Evolutionary conservation across 2,888 invertebrate genomes (phyloP).

Genomic region (Oscheius sp.): DNA sequence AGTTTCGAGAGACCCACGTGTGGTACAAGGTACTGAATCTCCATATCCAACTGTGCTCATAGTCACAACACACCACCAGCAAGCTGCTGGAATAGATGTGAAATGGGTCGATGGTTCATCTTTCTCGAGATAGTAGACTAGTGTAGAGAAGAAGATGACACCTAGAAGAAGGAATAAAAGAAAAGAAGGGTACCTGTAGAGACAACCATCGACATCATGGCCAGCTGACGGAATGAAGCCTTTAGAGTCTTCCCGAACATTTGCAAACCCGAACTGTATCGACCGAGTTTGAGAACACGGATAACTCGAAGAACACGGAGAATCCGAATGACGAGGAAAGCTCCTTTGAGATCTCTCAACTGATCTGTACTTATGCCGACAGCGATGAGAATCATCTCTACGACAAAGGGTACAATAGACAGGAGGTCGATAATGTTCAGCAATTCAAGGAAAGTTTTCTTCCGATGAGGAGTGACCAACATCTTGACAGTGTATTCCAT

Average conservation of each 20-base stretch:
- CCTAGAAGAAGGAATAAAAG: conserved; percentile 37
- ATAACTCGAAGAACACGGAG: conserved; percentile 65
- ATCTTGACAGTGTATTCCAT: conserved; percentile 58
- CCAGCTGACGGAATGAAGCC: conserved; percentile 60
- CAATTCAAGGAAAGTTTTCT: conserved; percentile 54
- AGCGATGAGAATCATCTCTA: conserved; percentile 58
- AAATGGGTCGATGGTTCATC: conserved; percentile 63
- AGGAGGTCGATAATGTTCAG: conserved; percentile 66
- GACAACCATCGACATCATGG: conserved; percentile 69
- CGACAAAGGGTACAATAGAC: conserved; percentile 64
- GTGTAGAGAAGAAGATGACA: conserved; percentile 66
- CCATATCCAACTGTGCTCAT: conserved; percentile 62
- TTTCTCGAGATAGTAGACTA: conserved; percentile 67
- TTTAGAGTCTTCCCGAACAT: conserved; percentile 68
- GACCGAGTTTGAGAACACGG: conserved; percentile 65
- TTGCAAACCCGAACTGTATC: conserved; percentile 65
- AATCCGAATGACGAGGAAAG: conserved; percentile 65
- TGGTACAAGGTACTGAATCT: conserved; percentile 60
- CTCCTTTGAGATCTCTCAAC: conserved; percentile 64
- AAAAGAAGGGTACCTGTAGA: conserved; percentile 50
- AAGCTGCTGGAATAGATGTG: conserved; percentile 64
- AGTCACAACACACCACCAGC: conserved; percentile 66
- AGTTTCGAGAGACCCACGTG: conserved; percentile 47
- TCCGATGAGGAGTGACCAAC: conserved; percentile 55
- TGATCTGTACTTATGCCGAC: conserved; percentile 63